Evolutionary conservation across 2,113 vertebrate genomes (phyloP).

Genomic region (Ptychochromis oligacanthus): DNA sequence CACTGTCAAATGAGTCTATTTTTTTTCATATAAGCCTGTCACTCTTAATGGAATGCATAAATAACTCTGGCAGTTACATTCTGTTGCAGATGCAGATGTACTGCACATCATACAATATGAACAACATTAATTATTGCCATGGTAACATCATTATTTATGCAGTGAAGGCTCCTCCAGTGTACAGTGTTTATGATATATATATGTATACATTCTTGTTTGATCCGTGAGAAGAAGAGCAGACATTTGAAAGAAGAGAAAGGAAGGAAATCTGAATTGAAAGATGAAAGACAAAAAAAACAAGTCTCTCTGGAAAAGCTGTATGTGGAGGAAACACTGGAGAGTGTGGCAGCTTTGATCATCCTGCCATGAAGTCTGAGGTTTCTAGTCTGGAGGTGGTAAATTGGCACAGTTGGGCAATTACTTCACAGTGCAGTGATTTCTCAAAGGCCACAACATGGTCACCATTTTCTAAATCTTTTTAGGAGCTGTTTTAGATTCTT

Average conservation of each 20-base stretch:
- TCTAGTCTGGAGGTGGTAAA: conserved; percentile 61
- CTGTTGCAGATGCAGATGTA: conserved; percentile 2
- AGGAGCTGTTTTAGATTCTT: conserved; percentile 2
- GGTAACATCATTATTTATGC: conserved; percentile 52
- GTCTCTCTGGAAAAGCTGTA: conserved; percentile 49
- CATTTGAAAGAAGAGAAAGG: conserved; percentile 50
- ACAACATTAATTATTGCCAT: conserved; percentile 45
- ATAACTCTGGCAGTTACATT: background rate
- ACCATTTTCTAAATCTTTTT: conserved; percentile 15
- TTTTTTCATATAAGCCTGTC: background rate
- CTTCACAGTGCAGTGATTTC: conserved; percentile 8
- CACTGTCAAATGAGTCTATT: background rate
- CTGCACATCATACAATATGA: conserved; percentile 8
- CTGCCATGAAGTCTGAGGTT: conserved; percentile 63
- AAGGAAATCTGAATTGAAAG: conserved; percentile 54
- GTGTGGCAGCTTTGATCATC: conserved; percentile 71
- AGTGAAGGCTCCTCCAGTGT: conserved; percentile 39
- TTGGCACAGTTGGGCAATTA: conserved; percentile 62
- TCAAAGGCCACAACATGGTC: conserved; percentile 30
- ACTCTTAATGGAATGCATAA: background rate
- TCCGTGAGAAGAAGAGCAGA: conserved; percentile 36
- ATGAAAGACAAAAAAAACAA: conserved; percentile 69
- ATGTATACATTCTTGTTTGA: conserved; percentile 41
- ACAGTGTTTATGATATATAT: background rate
- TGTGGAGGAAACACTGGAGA: conserved; percentile 53